A percentile compares a stretch with the other conserved stretches of the same genome.
Conservation (phyloP, 2,888 invertebrate species). For the Drosophila ezoana region DNA sequence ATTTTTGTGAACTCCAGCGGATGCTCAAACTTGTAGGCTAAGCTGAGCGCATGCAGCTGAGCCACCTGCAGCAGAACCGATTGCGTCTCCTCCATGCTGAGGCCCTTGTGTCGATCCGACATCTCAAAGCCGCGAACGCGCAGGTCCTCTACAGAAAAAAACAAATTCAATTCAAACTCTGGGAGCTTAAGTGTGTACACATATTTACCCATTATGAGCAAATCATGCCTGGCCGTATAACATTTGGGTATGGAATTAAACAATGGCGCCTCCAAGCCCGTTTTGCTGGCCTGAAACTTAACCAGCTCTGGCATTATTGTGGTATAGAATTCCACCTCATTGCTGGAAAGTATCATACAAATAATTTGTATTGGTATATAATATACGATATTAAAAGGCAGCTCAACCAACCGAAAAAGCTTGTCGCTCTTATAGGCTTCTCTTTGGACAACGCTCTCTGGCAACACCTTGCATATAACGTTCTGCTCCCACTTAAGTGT, state of each 20-base stretch:
- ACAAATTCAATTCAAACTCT: neutral
- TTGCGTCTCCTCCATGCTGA: conserved; percentile 87
- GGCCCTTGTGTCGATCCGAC: conserved; percentile 88
- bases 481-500: conserved; percentile 88
- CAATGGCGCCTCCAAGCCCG: conserved; percentile 68
- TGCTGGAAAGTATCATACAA: conserved; percentile 80
- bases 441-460: conserved; percentile 88
- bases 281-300: conserved; percentile 86
- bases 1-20: conserved; percentile 87
- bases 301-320: conserved; percentile 89
- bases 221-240: conserved; percentile 87
- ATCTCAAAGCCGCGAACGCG: conserved; percentile 87
- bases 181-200: too few species aligned
- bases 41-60: conserved; percentile 88
- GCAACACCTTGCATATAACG: conserved; percentile 90
- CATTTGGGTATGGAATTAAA: conserved; percentile 88
- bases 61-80: conserved; percentile 87
- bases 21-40: conserved; percentile 87
- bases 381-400: neutral
- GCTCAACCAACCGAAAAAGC: conserved; percentile 86
- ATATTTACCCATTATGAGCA: conserved; percentile 85
- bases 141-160: conserved; percentile 86
- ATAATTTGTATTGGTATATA: too few species aligned
- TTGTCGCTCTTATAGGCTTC: conserved; percentile 90
- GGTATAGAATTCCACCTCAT: conserved; percentile 90